These are phyloP conservation scores for Alouatta palliata DNA, from an alignment of 2,113 vertebrate species.

Conservation along the genomic window DNA sequence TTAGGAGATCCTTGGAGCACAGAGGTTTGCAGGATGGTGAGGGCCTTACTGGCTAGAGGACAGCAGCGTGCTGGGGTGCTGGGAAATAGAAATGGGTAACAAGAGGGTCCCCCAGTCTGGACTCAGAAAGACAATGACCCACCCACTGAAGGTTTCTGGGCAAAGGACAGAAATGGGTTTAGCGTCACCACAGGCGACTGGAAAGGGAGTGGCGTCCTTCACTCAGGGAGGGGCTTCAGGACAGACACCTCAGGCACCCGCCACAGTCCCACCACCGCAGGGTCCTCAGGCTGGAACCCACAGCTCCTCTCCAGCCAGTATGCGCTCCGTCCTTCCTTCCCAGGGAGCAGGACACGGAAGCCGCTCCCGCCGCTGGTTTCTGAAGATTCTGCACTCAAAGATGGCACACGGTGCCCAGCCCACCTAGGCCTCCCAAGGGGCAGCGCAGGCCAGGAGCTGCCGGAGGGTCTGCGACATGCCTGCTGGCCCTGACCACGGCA, in stretches of 20 bases:
- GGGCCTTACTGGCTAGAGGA: neutral
- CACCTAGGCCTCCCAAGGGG: neutral
- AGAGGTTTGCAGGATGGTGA: neutral
- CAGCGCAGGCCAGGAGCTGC: neutral
- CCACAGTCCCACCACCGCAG: neutral
- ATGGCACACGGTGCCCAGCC: no score
- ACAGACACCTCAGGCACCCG: neutral
- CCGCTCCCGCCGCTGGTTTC: neutral
- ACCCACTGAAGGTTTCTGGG: neutral
- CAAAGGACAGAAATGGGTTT: neutral
- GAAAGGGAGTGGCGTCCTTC: neutral
- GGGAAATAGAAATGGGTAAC: neutral
- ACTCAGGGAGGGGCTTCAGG: neutral
- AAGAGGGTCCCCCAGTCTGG: neutral
- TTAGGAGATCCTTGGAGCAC: neutral
- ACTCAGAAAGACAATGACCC: neutral
- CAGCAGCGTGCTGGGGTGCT: neutral
- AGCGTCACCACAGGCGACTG: neutral
- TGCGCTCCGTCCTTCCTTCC: neutral
- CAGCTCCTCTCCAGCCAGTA: neutral
- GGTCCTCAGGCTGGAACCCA: neutral
- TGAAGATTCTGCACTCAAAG: neutral
- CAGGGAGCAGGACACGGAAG: neutral
- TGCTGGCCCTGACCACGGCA: conserved; percentile 1
- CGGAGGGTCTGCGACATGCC: neutral